phyloP scores from a whole-genome alignment of 2,888 invertebrate species.

The Ophraella communa region DNA sequence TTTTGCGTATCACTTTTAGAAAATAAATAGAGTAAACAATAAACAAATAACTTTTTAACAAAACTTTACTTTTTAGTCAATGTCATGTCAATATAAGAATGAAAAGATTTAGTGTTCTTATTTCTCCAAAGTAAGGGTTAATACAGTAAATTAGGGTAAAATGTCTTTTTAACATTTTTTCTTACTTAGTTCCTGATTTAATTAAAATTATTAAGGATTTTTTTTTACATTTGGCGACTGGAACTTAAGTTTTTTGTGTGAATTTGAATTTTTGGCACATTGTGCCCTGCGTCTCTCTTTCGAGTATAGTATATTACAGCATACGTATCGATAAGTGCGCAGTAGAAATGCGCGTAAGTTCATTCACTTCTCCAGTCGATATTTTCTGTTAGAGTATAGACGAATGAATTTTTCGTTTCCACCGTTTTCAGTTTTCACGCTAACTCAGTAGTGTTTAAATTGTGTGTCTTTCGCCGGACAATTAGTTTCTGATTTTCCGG shows the following conservation, averaged over 20 bases:
- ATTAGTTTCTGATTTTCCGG: conserved; percentile 40
- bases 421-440: conserved; percentile 41
- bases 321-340: conserved; percentile 59
- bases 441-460: conserved; percentile 37
- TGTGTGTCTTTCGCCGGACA: conserved; percentile 44
- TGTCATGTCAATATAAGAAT: too few relatives aligned
- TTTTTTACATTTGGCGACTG: conserved; percentile 3
- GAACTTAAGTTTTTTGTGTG: conserved; percentile 2
- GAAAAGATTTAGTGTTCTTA: too few relatives aligned
- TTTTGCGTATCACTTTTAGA: too few relatives aligned
- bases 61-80: too few relatives aligned
- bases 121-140: too few relatives aligned
- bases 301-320: conserved; percentile 32
- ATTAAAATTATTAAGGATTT: too few relatives aligned
- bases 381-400: conserved; percentile 49
- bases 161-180: too few relatives aligned
- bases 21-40: too few relatives aligned
- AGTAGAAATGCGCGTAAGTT: conserved; percentile 52
- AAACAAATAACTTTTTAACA: too few relatives aligned
- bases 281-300: conserved; percentile 28
- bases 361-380: conserved; percentile 56
- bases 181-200: too few relatives aligned
- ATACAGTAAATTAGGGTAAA: too few relatives aligned
- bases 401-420: conserved; percentile 46
- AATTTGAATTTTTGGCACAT: conserved; percentile 30